phyloP scores from a whole-genome alignment of 2,797 vertebrate genomes.

The Cirrhinus mrigala region DNA sequence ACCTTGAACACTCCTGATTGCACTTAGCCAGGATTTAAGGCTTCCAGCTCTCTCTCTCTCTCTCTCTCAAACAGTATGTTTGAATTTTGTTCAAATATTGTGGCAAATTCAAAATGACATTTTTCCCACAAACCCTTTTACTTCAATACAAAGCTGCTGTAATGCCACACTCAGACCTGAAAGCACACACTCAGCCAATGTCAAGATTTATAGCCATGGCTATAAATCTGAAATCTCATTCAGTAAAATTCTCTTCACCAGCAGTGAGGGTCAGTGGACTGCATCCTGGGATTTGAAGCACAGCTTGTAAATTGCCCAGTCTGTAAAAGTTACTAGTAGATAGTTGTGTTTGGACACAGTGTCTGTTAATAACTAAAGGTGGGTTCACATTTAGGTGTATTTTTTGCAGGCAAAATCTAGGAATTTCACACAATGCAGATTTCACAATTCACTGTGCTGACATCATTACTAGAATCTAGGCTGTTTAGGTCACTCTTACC shows the following conservation, averaged over 20 bases:
- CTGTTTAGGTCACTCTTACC: neutral
- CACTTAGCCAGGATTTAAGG: conserved; percentile 14
- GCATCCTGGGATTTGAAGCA: conserved; percentile 14
- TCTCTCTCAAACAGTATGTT: neutral
- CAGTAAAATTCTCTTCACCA: conserved; percentile 19
- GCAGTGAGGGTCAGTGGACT: neutral
- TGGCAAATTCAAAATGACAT: conserved; percentile 16
- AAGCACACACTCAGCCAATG: conserved; percentile 14
- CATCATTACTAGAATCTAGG: neutral
- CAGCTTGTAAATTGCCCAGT: neutral
- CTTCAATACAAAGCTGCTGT: conserved; percentile 7
- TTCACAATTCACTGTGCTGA: neutral
- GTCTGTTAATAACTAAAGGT: neutral
- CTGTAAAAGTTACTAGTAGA: neutral
- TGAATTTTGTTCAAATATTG: neutral
- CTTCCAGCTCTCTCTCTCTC: neutral
- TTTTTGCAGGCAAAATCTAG: neutral
- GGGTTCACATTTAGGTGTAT: neutral
- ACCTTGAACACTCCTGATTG: neutral
- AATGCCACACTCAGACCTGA: neutral
- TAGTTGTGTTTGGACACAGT: neutral
- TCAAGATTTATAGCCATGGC: conserved; percentile 8
- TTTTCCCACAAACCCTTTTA: conserved; percentile 18
- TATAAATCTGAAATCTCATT: conserved; percentile 30
- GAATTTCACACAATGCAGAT: neutral